phyloP scores from a whole-genome alignment of 2,797 vertebrate species.

The Halcyon chelicuti region DNA sequence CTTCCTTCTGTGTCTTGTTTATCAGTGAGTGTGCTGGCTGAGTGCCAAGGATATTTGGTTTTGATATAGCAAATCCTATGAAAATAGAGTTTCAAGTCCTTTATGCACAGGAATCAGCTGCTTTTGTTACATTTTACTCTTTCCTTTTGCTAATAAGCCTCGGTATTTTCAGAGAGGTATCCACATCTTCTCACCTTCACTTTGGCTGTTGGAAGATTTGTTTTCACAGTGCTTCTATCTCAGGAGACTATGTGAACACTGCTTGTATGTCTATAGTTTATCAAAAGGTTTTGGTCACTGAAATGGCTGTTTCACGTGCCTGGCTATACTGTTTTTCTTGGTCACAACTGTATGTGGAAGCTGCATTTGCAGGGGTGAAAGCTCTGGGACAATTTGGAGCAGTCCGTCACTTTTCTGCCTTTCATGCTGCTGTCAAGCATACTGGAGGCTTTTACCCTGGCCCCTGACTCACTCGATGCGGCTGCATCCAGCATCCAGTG shows the following conservation, averaged over 20 bases:
- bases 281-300: not conserved
- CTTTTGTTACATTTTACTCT: not conserved
- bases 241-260: not conserved
- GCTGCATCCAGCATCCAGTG: not conserved
- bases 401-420: not conserved
- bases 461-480: fast-evolving
- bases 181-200: not conserved
- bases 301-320: not conserved
- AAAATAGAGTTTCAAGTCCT: not conserved
- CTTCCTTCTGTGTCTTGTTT: not conserved
- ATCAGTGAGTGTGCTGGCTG: not conserved
- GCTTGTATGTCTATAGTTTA: not conserved
- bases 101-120: not conserved
- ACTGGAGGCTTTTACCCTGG: not conserved
- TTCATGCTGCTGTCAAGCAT: not conserved
- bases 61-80: not conserved
- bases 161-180: not conserved
- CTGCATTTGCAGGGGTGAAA: not conserved
- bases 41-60: not conserved
- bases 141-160: not conserved
- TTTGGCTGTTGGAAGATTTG: not conserved
- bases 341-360: not conserved
- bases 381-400: not conserved
- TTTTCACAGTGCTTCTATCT: not conserved
- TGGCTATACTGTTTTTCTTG: not conserved